A percentile compares a stretch with the other conserved stretches of the same genome.
Conservation (phyloP, 2,797 vertebrate species). For the Arremon brunneinucha region DNA sequence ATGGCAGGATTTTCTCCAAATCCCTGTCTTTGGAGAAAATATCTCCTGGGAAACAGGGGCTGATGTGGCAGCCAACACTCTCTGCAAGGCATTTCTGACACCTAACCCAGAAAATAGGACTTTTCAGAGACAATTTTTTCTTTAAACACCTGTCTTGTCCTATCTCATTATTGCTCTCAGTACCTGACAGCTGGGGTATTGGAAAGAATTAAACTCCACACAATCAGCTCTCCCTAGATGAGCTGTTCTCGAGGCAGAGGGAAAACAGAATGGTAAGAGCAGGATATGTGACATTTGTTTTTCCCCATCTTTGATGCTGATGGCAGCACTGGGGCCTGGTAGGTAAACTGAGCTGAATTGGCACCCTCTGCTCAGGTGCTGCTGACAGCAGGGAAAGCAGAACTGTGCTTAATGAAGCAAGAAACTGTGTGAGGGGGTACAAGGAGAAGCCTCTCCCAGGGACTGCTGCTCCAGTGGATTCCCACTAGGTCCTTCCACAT, state of each 20-base stretch:
- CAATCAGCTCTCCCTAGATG: neutral
- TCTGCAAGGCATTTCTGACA: neutral
- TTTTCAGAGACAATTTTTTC: neutral
- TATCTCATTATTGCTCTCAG: neutral
- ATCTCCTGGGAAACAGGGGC: neutral
- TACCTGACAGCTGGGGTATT: neutral
- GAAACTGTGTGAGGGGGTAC: accelerated
- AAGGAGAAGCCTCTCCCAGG: neutral
- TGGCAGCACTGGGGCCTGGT: neutral
- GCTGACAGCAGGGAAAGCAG: neutral
- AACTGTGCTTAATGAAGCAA: neutral
- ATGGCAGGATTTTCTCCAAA: neutral
- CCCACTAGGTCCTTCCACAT: neutral
- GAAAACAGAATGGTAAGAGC: neutral
- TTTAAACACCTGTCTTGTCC: neutral
- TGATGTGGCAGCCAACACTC: neutral
- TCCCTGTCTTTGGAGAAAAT: neutral
- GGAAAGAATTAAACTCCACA: neutral
- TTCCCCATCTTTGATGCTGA: neutral
- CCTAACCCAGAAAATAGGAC: neutral
- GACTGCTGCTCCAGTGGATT: neutral
- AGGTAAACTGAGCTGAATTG: neutral
- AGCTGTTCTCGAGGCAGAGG: neutral
- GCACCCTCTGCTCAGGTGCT: neutral
- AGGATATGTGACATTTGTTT: neutral